Evolutionary conservation across 2,113 vertebrate species (phyloP), one percentile per base, ranked within the genome.

Genomic region (Corydoras sp.): DNA sequence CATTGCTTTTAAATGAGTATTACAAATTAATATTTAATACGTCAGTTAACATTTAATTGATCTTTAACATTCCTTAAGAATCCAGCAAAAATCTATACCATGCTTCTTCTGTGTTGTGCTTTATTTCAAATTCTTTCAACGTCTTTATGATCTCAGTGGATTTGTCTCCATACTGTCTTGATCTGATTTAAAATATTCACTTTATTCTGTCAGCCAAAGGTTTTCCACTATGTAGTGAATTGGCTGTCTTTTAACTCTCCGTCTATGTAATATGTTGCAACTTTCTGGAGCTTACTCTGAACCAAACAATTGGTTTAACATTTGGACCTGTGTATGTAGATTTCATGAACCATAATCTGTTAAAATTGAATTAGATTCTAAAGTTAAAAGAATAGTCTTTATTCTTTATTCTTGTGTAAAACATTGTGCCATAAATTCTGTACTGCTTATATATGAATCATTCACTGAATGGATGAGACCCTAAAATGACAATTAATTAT

Each of bases 301-400:
- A 53, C 12, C 51, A 53, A 53, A 2, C 9, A 10, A 53, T 53
- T 3, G 12, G 9, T 53, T 53, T 3, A 53, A 53, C 3, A 50
- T 58, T 58, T 70, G 9, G 59, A 69, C 30, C 14, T 2, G n/a
- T 56, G 68, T 50, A 50, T 66, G 72, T 48, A 62, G 51, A 13
- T 77, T 72, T 49, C 63, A 50, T 60, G 68, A 67, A 43, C 71
- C 18, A 56, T n/a, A n/a, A n/a, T n/a, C n/a, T n/a, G n/a, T n/a
- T n/a, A n/a, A n/a, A n/a, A n/a, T n/a, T n/a, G n/a, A n/a, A n/a
- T n/a, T n/a, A n/a, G n/a, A n/a, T n/a, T n/a, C n/a, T n/a, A n/a
- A n/a, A n/a, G n/a, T n/a, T n/a, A n/a, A n/a, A n/a, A n/a, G n/a
- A n/a, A n/a, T n/a, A n/a, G n/a, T n/a, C n/a, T n/a, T n/a, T n/a